Evolutionary conservation across 2,797 vertebrate species (phyloP).

Genomic region (Triplophysa yarkandensis): DNA sequence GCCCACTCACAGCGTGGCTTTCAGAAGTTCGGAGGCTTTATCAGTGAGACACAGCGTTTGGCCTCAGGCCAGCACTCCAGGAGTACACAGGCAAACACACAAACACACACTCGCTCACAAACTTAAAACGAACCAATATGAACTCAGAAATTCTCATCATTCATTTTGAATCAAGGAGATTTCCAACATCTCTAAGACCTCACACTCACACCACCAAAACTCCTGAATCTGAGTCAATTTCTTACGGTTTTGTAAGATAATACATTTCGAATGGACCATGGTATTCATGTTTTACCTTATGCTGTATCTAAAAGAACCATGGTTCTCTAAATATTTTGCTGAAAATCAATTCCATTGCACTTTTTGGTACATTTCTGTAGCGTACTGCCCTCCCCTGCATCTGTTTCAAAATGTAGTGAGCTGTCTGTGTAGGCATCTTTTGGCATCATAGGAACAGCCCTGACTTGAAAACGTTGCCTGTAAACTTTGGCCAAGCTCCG

Average conservation of each 20-base stretch:
- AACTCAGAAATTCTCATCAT: slow-evolving; percentile 46
- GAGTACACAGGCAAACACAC: slow-evolving; percentile 48
- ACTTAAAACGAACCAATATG: slow-evolving; percentile 38
- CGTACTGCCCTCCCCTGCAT: neutral
- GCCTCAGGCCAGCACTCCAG: slow-evolving; percentile 87
- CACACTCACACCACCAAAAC: slow-evolving; percentile 4
- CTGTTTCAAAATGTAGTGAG: neutral
- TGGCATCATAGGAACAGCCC: neutral
- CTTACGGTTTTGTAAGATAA: neutral
- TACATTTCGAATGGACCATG: no score
- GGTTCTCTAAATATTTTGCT: neutral
- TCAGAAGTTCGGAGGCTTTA: slow-evolving; percentile 93
- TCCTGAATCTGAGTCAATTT: neutral
- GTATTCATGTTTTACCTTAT: no score
- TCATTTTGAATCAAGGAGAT: slow-evolving; percentile 37
- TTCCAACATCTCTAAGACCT: slow-evolving; percentile 15
- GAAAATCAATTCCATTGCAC: neutral
- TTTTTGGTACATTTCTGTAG: neutral
- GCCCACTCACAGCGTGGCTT: slow-evolving; percentile 89
- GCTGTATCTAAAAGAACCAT: neutral
- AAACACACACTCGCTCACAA: slow-evolving; percentile 41
- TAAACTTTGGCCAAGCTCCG: neutral
- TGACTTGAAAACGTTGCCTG: neutral
- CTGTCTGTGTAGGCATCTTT: neutral
- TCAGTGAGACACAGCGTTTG: slow-evolving; percentile 95